Percentiles rank a stretch among this genome's conserved stretches.
These are phyloP conservation scores for Herminia tarsipennalis DNA, from an alignment of 2,888 invertebrate species.

Conservation along the genomic window DNA sequence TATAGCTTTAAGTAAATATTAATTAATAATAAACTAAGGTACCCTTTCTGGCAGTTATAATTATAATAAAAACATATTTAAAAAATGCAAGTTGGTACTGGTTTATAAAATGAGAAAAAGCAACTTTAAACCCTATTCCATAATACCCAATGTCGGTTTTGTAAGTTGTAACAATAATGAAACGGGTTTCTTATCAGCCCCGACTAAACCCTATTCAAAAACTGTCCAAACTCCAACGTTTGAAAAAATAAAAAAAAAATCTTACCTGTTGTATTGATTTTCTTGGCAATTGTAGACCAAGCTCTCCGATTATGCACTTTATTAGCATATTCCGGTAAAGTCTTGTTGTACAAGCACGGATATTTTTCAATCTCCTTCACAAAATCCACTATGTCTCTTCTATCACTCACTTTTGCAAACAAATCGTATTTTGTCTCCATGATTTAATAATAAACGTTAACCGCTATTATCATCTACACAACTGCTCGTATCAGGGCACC, in stretches of 20 bases:
- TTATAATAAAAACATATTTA: too few relatives aligned
- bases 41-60: too few relatives aligned
- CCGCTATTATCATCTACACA: slow-evolving; percentile 11
- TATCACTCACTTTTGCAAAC: slow-evolving; percentile 39
- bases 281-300: slow-evolving; percentile 41
- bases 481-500: slow-evolving; percentile 11
- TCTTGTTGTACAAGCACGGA: slow-evolving; percentile 47
- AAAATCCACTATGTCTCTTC: slow-evolving; percentile 45
- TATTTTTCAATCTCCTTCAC: slow-evolving; percentile 48
- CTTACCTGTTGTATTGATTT: slow-evolving; percentile 34
- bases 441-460: slow-evolving; percentile 3
- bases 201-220: too few relatives aligned
- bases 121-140: too few relatives aligned
- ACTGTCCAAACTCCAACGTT: background rate
- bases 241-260: background rate
- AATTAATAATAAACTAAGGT: too few relatives aligned
- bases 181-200: too few relatives aligned
- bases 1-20: too few relatives aligned
- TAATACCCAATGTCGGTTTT: too few relatives aligned
- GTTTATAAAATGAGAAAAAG: too few relatives aligned
- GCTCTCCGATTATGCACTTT: slow-evolving; percentile 40
- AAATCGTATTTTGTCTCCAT: slow-evolving; percentile 37
- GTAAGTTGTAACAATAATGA: too few relatives aligned
- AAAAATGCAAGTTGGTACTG: too few relatives aligned
- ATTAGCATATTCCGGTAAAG: slow-evolving; percentile 43